Evolutionary conservation across 1,140 invertebrate species (phyloP), one percentile per base, ranked within the genome.

Genomic region (Rhysida immarginata): DNA sequence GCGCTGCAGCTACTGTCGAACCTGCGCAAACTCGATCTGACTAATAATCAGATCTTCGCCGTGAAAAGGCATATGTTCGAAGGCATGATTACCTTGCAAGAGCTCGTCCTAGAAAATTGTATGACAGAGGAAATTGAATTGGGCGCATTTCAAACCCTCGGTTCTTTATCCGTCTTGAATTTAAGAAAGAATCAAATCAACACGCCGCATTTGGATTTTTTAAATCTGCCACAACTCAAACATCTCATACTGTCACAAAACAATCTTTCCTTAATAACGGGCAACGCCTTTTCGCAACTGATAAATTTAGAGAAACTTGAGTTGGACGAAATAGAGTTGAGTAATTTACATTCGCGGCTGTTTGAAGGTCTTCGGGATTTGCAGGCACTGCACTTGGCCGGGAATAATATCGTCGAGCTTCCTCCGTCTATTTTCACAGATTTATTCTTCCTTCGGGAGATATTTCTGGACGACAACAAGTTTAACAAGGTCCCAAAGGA

Each of bases 271-370:
- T 72, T 79, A 44, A 70, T 86, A 41, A 77, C 79, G 44, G 76
- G 78, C 18, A 75, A 75, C 58, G 78, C 82, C 20, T 77, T 90
- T 50, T 78, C 81, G 46, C 82, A 84, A 27, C 67, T 92, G 56
- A 80, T 81, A 1, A 82, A 82, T 0, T 67, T 92, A 26, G 83
- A 85, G 62, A 77, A 79, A 14, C 66, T 91, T 1, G 71, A 77
- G 1, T 62, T 88, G 59, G 81, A 86, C 63, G 50, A 56, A 29
- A 48, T 52, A 24, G 59, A 61, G 24, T 45, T 61, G n/a, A 48
- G 27, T 35, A 55, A 35, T 11, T 21, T 51, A 8, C 20, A 21
- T n/a, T 2, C 27, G n/a, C 21, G 25, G 14, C 46, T 61, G 1
- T 45, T 61, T 25, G 24, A 23, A 3, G 51, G 59, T 16, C 57